Evolutionary conservation across 37 sponge, comb jelly and placozoan genomes (phyloP), one percentile per base, ranked within the genome.

Genomic region (Ephydatia muelleri): DNA sequence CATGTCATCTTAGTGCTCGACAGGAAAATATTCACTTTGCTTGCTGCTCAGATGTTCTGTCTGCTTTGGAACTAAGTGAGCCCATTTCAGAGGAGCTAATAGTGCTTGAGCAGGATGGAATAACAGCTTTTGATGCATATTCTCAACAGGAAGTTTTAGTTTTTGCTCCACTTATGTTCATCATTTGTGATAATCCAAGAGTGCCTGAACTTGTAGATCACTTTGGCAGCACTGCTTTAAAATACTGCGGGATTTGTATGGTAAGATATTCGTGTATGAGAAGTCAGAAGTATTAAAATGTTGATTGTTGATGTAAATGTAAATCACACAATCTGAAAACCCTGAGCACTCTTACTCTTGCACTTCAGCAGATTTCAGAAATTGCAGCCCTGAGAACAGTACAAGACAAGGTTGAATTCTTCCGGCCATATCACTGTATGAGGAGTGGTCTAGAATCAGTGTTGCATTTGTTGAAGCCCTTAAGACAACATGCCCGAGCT

Each of bases 221-320:
- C 57, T 6, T 76, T 30, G 88, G 88, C 21, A 37, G 77, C n/a
- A 66, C 27, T 38, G 82, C 88, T 67, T 81, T 67, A 16, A 40
- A 75, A n/a, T 87, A 70, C 37, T 87, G 88, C 67, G 38, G 88
- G 68, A 38, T 81, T 40, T 87, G 88, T 57, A 81, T 81, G 82
- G 88, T 87, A 76, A 38, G 82, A 68, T 31, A 36, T 35, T 33
- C 34, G 11, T 74, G 38, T 11, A 36, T 74, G 75, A 27, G 29
- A 25, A 28, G 16, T n/a, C n/a, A n/a, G n/a, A n/a, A n/a, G n/a
- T n/a, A n/a, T n/a, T n/a, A n/a, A n/a, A n/a, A 11, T 43, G 47
- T 4, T 8, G 6, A 43, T 8, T 43, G 4, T 8, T 43, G n/a
- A n/a, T n/a, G n/a, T n/a, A n/a, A n/a, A n/a, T n/a, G n/a, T 43